phyloP scores from a whole-genome alignment of 2,113 vertebrate species.

The Cryptotis parvus region DNA sequence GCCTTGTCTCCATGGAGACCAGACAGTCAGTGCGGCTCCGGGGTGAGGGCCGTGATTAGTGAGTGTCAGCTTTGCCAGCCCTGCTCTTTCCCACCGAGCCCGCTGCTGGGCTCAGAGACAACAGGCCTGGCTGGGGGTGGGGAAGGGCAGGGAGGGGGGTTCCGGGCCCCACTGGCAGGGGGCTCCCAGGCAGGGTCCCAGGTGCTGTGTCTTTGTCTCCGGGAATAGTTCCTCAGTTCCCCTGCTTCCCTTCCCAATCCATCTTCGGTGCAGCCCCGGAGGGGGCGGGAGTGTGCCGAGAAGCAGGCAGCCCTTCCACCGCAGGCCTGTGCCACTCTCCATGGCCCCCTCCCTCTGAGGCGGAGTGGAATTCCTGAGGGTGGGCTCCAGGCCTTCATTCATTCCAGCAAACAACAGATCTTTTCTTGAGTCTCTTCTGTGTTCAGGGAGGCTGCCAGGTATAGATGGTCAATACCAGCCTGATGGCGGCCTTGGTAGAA shows the following conservation, averaged over 20 bases:
- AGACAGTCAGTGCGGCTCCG: conserved; percentile 88
- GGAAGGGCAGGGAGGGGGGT: conserved; percentile 20
- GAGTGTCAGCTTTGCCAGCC: conserved; percentile 89
- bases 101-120: conserved; percentile 81
- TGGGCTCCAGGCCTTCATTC: neutral
- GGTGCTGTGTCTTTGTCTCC: conserved; percentile 75
- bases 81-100: conserved; percentile 82
- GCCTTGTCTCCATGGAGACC: conserved; percentile 92
- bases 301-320: conserved; percentile 55
- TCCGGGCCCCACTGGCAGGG: conserved; percentile 48
- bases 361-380: conserved; percentile 21
- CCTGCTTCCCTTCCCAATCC: conserved; percentile 54
- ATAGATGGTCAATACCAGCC: neutral
- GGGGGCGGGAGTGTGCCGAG: conserved; percentile 53
- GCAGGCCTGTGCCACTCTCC: conserved; percentile 56
- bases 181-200: conserved; percentile 45
- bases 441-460: conserved; percentile 10
- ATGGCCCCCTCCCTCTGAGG: conserved; percentile 39
- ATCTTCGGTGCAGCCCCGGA: conserved; percentile 58
- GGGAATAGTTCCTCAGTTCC: conserved; percentile 48
- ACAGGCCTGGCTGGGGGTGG: conserved; percentile 62
- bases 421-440: neutral
- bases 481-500: neutral
- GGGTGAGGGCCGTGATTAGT: conserved; percentile 91
- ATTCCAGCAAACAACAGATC: neutral